Base-by-base conservation (phyloP, 2,888 invertebrate species). In the Drosophila fungiperda region DNA sequence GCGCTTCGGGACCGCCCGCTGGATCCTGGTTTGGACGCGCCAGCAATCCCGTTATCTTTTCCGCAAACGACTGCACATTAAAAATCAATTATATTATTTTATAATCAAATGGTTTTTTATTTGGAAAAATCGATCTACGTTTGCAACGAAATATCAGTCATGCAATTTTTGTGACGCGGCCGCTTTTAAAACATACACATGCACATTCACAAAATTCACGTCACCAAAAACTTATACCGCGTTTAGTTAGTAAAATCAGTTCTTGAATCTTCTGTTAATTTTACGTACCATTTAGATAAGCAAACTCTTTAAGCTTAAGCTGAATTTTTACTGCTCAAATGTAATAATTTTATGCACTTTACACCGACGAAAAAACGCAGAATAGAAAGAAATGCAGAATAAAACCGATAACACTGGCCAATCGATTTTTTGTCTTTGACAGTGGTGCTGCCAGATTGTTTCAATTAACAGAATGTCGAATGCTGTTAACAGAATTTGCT, bases 11-110 rank as follows among this genome's bases (percentile, higher is more conserved):
- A 82, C 95, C 95, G 79, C 94, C 95, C 88, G 95, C 95, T 93
- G 97, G 96, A 69, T 91, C 96, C 69, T 85, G 92, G 83, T 96
- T 96, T 77, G 97, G 97, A 91, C 96, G 95, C 90, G 96, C 95
- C 96, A 97, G 96, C 83, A 97, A 94, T 91, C 96, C 95, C 77
- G 96, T 94, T 89, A 97, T 94, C 94, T 97, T 97, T 92, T 97
- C 97, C 87, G 95, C 94, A 91, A 97, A 95, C 65, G 91, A 92
- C 91, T 92, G 78, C 49, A 53, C 68, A 75, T 55, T 61, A 48
- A 52, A 65, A 71, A 23, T 40, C 48, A 48, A 38, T 53, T 68
- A 58, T 63, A 29, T 57, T 57, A 57, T 23, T 33, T 45, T 15
- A 15, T 45, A 15, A 42, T 20, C 5, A 26, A 20, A 57, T 23